These are phyloP conservation scores for Megalonaias nervosa DNA, from an alignment of 1,140 invertebrate genomes.

Conservation along the genomic window DNA sequence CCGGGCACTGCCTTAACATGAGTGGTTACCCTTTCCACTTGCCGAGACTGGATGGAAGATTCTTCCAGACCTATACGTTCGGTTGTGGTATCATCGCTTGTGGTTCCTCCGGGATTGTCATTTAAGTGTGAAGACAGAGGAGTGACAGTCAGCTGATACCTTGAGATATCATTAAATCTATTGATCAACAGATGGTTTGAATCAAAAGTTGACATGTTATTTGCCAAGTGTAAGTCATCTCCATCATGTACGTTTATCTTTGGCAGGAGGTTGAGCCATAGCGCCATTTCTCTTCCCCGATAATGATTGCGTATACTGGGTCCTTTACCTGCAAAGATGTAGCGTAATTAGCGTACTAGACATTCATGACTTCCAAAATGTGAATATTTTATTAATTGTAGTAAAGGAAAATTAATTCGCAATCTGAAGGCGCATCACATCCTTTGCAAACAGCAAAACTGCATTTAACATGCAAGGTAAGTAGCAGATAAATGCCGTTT, in stretches of 20 bases:
- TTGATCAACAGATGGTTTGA: slow-evolving; percentile 57
- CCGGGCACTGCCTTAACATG: neutral
- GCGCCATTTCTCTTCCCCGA: slow-evolving; percentile 93
- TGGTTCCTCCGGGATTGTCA: slow-evolving; percentile 13
- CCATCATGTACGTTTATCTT: slow-evolving; percentile 91
- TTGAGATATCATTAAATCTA: slow-evolving; percentile 52
- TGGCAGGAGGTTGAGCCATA: slow-evolving; percentile 96
- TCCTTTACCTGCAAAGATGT: slow-evolving; percentile 11
- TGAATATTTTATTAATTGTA: no score
- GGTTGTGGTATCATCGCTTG: slow-evolving; percentile 21
- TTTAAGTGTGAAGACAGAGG: slow-evolving; percentile 22
- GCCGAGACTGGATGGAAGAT: slow-evolving; percentile 28
- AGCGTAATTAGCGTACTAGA: no score
- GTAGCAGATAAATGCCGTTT: no score
- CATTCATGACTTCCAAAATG: no score
- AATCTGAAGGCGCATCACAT: no score
- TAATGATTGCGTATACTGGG: slow-evolving; percentile 88
- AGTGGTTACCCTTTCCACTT: slow-evolving; percentile 4
- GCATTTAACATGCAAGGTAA: no score
- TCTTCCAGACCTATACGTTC: slow-evolving; percentile 49
- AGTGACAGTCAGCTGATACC: slow-evolving; percentile 64
- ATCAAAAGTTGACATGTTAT: slow-evolving; percentile 60
- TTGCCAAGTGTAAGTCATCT: slow-evolving; percentile 83
- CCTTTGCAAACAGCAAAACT: no score
- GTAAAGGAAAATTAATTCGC: no score